Evolutionary conservation across 2,888 invertebrate genomes (phyloP).

Genomic region (Villa cingulata): DNA sequence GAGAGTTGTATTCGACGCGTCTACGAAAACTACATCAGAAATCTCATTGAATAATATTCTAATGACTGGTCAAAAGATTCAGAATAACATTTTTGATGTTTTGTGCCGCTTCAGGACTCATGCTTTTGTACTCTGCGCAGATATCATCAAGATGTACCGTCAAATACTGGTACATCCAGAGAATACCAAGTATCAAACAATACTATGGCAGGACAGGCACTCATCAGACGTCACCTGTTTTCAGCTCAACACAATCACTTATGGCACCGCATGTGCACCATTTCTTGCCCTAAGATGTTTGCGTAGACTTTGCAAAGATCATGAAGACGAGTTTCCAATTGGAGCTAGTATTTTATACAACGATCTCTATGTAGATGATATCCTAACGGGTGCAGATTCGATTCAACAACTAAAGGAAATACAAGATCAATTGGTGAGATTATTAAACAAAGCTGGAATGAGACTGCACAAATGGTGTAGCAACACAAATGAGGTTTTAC

Average conservation of each 20-base stretch:
- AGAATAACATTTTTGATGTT: neutral
- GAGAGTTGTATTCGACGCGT: neutral
- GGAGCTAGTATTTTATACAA: neutral
- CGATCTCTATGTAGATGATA: neutral
- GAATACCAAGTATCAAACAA: neutral
- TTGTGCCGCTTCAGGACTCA: neutral
- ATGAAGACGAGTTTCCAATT: neutral
- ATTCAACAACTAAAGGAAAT: neutral
- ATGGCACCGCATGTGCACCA: neutral
- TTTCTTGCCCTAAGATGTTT: neutral
- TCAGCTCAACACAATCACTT: neutral
- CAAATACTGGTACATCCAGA: neutral
- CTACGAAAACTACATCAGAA: neutral
- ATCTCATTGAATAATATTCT: neutral
- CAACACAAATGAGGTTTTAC: constrained; percentile 1
- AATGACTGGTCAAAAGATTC: neutral
- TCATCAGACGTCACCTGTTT: neutral
- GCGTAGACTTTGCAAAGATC: neutral
- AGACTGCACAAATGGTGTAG: no score
- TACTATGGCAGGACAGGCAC: neutral
- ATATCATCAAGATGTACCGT: neutral
- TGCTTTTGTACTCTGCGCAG: neutral
- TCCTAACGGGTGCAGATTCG: neutral
- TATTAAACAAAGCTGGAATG: neutral
- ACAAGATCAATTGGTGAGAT: neutral